Evolutionary conservation across 2,113 vertebrate species (phyloP).

Genomic region (Peromyscus leucopus): DNA sequence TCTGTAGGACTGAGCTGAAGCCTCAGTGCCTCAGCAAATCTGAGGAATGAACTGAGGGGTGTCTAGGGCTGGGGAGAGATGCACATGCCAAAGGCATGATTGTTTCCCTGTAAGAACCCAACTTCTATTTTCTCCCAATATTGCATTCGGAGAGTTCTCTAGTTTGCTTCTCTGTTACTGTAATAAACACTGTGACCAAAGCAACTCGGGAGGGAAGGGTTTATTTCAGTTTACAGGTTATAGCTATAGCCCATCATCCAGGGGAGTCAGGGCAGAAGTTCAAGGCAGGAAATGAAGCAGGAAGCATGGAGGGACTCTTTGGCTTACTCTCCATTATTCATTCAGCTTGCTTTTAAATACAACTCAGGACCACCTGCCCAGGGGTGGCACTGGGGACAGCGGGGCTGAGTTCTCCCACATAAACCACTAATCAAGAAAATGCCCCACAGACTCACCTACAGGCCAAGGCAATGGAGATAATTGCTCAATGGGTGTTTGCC

Average conservation of each 20-base stretch:
- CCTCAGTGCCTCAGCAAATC: not conserved
- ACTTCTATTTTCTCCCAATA: slow-evolving; percentile 19
- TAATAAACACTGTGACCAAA: not conserved
- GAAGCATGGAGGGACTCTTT: not conserved
- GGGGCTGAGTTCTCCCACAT: not conserved
- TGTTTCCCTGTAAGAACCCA: slow-evolving; percentile 63
- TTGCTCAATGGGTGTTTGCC: not conserved
- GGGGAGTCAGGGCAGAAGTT: not conserved
- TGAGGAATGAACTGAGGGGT: not conserved
- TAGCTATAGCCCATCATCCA: no score
- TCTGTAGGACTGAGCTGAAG: slow-evolving; percentile 11
- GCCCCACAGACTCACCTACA: not conserved
- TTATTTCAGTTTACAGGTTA: not conserved
- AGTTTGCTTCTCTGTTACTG: not conserved
- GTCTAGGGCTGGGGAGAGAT: not conserved
- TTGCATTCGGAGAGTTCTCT: slow-evolving; percentile 68
- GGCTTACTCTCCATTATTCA: not conserved
- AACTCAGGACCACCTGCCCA: not conserved
- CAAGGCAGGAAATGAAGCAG: not conserved
- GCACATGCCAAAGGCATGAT: not conserved
- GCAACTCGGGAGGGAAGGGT: not conserved
- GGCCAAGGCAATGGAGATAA: not conserved
- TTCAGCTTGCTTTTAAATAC: not conserved
- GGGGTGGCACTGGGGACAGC: not conserved
- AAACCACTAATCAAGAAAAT: not conserved